These are phyloP conservation scores for Tauraco erythrolophus DNA, from an alignment of 2,113 vertebrate genomes.

Conservation along the genomic window DNA sequence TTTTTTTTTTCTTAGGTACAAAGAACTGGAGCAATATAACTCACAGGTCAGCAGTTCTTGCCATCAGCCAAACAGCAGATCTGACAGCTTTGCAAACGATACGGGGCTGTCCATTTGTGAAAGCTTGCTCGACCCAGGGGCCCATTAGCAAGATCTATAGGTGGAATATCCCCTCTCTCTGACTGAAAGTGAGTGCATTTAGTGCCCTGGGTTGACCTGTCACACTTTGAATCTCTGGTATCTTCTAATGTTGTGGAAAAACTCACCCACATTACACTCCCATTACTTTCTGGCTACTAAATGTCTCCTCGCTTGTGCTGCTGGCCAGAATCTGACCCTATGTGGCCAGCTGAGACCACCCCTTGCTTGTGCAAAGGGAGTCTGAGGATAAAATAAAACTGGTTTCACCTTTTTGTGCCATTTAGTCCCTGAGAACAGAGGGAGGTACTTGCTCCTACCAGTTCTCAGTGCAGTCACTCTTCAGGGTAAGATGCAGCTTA, in stretches of 20 bases:
- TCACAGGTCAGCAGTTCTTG: neutral
- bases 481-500: neutral
- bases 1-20: neutral
- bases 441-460: neutral
- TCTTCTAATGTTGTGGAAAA: neutral
- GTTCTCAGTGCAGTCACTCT: neutral
- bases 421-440: neutral
- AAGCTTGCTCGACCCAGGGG: constrained; percentile 33
- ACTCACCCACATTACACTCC: neutral
- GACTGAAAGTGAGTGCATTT: neutral
- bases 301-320: neutral
- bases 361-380: neutral
- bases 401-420: neutral
- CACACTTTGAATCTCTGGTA: neutral
- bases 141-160: constrained; percentile 35
- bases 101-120: neutral
- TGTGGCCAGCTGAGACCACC: neutral
- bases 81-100: neutral
- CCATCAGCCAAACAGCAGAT: neutral
- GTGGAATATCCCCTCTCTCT: neutral
- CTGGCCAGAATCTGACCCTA: neutral
- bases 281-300: neutral
- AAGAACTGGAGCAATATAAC: neutral
- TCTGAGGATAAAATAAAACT: neutral
- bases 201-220: constrained; percentile 3